These are phyloP conservation scores for Biston stratarius DNA, from an alignment of 2,888 invertebrate species.

Conservation along the genomic window DNA sequence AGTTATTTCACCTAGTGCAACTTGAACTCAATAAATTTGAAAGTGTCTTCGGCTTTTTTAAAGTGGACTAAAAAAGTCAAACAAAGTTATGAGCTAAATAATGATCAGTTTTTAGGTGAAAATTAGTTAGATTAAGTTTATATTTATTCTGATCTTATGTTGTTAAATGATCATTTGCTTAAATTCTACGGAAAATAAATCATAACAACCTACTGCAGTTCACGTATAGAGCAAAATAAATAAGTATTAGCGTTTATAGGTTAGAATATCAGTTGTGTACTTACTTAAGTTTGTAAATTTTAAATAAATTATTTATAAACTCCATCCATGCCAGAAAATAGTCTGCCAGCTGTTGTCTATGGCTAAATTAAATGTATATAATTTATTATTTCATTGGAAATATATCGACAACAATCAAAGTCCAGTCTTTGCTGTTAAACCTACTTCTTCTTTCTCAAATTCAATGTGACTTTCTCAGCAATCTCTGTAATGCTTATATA, in stretches of 20 bases:
- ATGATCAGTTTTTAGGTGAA: background rate
- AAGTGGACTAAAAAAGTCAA: background rate
- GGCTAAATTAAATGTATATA: too few species aligned
- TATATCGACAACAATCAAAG: too few species aligned
- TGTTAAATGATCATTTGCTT: background rate
- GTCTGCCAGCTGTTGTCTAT: too few species aligned
- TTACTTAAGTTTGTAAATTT: background rate
- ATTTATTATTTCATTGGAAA: too few species aligned
- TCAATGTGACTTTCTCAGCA: too few species aligned
- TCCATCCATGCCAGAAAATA: too few species aligned
- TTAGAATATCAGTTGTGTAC: slow-evolving; percentile 4
- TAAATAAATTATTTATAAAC: background rate
- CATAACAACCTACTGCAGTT: background rate
- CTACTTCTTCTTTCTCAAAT: too few species aligned
- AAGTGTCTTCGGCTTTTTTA: background rate
- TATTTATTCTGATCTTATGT: background rate
- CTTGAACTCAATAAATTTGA: background rate
- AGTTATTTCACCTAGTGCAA: background rate
- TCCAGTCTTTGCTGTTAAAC: too few species aligned
- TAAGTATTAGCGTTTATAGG: slow-evolving; percentile 1
- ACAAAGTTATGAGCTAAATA: background rate
- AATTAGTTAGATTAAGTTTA: background rate
- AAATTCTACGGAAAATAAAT: background rate
- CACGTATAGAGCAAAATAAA: background rate
- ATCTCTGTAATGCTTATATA: too few species aligned